These are phyloP conservation scores for Corythaeola cristata DNA, from an alignment of 2,113 vertebrate genomes.

Conservation along the genomic window DNA sequence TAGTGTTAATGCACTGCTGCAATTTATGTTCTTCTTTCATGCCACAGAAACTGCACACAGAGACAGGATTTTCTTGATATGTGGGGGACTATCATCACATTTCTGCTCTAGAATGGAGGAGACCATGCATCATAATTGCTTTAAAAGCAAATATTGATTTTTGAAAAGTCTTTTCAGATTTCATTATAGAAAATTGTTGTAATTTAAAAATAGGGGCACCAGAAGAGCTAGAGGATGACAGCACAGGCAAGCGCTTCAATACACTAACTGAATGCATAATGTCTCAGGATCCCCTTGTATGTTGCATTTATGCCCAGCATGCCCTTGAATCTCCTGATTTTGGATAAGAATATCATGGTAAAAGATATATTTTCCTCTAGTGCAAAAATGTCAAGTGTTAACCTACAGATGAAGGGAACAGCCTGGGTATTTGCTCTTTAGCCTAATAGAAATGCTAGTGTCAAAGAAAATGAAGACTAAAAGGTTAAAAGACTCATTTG, in stretches of 20 bases:
- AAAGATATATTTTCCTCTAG: not conserved
- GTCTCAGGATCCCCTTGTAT: not conserved
- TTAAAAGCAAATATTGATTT: not conserved
- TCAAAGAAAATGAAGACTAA: not conserved
- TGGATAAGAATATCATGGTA: not conserved
- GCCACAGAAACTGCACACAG: not conserved
- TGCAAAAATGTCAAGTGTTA: not conserved
- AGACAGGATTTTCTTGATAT: not conserved
- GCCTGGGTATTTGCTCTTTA: not conserved
- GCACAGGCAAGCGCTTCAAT: not conserved
- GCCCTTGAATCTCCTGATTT: not conserved
- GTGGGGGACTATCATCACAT: not conserved
- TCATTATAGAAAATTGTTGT: not conserved
- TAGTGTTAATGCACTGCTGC: not conserved
- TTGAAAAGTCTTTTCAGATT: not conserved
- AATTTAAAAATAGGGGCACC: not conserved
- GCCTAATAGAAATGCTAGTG: not conserved
- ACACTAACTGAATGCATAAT: not conserved
- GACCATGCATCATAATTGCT: not conserved
- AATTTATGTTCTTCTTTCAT: not conserved
- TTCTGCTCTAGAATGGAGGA: not conserved
- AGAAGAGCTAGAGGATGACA: not conserved
- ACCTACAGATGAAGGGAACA: not conserved
- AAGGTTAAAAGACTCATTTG: not conserved
- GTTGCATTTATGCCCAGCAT: not conserved